Base-by-base conservation (phyloP, 1,140 invertebrate genomes). In the Sesamia nonagrioides region DNA sequence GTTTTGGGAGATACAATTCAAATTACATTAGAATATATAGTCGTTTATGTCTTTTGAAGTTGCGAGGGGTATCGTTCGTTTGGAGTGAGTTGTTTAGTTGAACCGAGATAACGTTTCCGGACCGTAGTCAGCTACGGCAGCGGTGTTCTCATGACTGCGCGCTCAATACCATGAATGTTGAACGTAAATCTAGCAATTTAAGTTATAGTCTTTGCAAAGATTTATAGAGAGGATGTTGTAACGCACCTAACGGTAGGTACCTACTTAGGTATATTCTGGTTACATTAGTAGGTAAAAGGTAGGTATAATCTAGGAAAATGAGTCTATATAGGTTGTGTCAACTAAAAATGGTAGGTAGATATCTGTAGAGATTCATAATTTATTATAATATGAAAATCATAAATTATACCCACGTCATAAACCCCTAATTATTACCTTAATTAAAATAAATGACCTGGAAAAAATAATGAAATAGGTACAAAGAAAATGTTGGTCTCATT, bases 81-180 rank as follows among this genome's bases (percentile, higher is more conserved):
- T 60, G 80, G 82, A 88, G 85, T 89, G 83, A 90, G 89, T 89
- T 91, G 87, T 91, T 89, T 89, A 90, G 87, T 88, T 86, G 80
- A 76, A 81, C 82, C 82, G 79, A 91, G 88, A 90, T 89, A 89
- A 89, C 84, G 85, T 85, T 88, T 89, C 88, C 86, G 88, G 83
- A 82, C 77, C 86, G 42, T 61, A 84, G 80, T 84, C 79, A 86
- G 85, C 82, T 81, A 79, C 66, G 81, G 83, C 78, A 82, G 81
- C 72, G 78, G 81, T 83, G 77, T 87, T 81, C 81, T 78, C 81
- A 81, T 73, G 56, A 50, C 69, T 81, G 84, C 60, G 81, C 81
- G 17, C 74, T 80, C 83, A 84, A 85, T 79, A 82, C 48, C 52
- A 79, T 78, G 50, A 66, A 84, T 85, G 84, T 83, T 69, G 13